These are phyloP conservation scores for Mactra quadrangularis DNA, from an alignment of 1,140 invertebrate genomes.

Conservation along the genomic window DNA sequence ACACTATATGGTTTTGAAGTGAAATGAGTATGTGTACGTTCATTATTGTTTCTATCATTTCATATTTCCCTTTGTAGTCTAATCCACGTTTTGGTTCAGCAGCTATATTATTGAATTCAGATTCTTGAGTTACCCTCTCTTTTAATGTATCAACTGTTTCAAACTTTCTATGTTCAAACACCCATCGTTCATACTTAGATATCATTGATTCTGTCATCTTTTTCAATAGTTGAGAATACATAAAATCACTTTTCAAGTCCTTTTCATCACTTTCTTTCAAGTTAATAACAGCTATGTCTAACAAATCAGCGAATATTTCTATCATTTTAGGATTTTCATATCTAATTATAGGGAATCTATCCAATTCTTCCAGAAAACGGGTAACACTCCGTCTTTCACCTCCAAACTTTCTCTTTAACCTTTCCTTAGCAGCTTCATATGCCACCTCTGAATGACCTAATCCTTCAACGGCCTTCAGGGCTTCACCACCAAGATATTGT, in stretches of 20 bases:
- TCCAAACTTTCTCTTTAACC: constrained; percentile 28
- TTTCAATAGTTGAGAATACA: constrained; percentile 29
- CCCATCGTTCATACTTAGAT: constrained; percentile 4
- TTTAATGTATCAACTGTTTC: constrained; percentile 11
- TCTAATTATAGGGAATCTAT: constrained; percentile 14
- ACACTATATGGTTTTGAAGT: not conserved
- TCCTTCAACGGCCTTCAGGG: constrained; percentile 23
- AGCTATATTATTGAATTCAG: constrained; percentile 5
- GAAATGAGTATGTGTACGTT: not conserved
- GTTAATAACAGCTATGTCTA: constrained; percentile 21
- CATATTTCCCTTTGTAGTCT: not conserved
- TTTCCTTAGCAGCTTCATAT: constrained; percentile 25
- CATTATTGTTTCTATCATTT: not conserved
- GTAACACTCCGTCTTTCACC: constrained; percentile 7
- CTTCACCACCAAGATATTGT: constrained; percentile 31
- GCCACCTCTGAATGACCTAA: constrained; percentile 4
- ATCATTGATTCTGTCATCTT: constrained; percentile 34
- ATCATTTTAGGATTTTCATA: constrained; percentile 31
- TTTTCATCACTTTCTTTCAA: constrained; percentile 16
- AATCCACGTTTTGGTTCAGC: constrained; percentile 25
- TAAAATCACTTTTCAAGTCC: constrained; percentile 8
- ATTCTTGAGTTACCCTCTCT: constrained; percentile 20
- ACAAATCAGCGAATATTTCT: constrained; percentile 28
- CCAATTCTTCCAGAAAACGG: constrained; percentile 16
- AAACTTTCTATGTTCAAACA: constrained; percentile 11